These are phyloP conservation scores for Eupithecia tripunctaria DNA, from an alignment of 2,888 invertebrate species.

Conservation along the genomic window DNA sequence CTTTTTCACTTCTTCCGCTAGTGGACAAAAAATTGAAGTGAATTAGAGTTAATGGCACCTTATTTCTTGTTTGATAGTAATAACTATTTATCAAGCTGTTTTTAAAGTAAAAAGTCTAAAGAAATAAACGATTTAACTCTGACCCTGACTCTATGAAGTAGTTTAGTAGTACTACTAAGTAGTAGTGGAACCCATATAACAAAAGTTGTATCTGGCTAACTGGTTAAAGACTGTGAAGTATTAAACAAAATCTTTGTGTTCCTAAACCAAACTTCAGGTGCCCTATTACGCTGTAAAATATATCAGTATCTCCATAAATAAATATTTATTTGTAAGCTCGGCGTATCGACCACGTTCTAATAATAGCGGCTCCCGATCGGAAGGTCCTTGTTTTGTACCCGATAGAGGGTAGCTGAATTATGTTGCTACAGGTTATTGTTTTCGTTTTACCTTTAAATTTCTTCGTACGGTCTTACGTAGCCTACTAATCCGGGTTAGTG, in stretches of 20 bases:
- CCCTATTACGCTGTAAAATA: not conserved
- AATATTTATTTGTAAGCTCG: not conserved
- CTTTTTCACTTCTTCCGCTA: too few species aligned
- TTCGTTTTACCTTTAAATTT: not conserved
- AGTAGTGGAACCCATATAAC: too few species aligned
- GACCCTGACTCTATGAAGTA: too few species aligned
- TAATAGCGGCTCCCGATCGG: slow-evolving; percentile 5
- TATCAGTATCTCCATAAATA: not conserved
- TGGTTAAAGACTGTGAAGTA: not conserved
- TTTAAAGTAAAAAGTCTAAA: too few species aligned
- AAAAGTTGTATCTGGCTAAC: not conserved
- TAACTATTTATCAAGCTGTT: too few species aligned
- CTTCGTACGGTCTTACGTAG: not conserved
- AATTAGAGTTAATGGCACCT: too few species aligned
- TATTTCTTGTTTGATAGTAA: too few species aligned
- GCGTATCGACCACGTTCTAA: slow-evolving; percentile 7
- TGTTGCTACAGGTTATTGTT: not conserved
- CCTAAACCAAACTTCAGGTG: not conserved
- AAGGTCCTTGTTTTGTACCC: not conserved
- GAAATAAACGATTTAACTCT: too few species aligned
- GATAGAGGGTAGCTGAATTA: not conserved
- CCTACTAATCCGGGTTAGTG: not conserved
- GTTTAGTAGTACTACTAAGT: too few species aligned
- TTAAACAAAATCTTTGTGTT: not conserved
- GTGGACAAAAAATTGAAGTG: too few species aligned